Conservation (phyloP, 2,113 vertebrate genomes). For the Ramphastos sulfuratus region DNA sequence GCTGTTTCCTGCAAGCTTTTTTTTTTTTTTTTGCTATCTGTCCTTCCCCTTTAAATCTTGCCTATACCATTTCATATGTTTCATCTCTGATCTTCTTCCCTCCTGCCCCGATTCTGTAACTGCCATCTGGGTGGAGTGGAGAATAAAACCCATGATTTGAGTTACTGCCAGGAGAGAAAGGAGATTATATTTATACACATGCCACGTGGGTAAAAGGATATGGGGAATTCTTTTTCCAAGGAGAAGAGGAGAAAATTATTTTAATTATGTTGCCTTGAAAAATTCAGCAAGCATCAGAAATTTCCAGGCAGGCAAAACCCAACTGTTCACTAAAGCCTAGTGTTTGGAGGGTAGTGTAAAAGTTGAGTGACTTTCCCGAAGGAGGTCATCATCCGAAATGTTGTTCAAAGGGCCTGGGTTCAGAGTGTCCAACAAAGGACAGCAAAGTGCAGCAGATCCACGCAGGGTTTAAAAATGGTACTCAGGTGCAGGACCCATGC, state of each 20-base stretch:
- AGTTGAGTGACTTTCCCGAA: not conserved
- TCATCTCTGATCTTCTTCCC: slow-evolving; percentile 14
- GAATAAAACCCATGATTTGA: slow-evolving; percentile 67
- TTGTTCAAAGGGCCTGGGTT: not conserved
- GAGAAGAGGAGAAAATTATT: slow-evolving; percentile 40
- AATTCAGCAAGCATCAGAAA: slow-evolving; percentile 19
- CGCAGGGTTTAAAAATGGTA: not conserved
- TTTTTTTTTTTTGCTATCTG: not conserved
- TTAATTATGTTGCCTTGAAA: slow-evolving; percentile 25
- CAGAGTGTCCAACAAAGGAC: not conserved
- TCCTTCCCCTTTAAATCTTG: slow-evolving; percentile 46
- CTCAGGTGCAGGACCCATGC: not conserved
- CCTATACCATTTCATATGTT: slow-evolving; percentile 35
- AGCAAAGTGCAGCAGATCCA: not conserved
- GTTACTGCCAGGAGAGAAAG: slow-evolving; percentile 50
- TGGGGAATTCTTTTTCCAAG: slow-evolving; percentile 51
- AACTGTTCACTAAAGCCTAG: not conserved
- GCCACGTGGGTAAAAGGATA: slow-evolving; percentile 47
- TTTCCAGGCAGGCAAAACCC: not conserved
- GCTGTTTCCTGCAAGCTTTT: slow-evolving; percentile 10
- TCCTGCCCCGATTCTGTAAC: slow-evolving; percentile 46
- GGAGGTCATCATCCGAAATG: not conserved
- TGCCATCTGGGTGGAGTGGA: slow-evolving; percentile 66
- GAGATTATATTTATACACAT: slow-evolving; percentile 58
- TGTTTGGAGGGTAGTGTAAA: not conserved